A percentile compares a stretch with the other conserved stretches of the same genome.
phyloP scores from a whole-genome alignment of 2,113 vertebrate genomes.

The Labrus mixtus region DNA sequence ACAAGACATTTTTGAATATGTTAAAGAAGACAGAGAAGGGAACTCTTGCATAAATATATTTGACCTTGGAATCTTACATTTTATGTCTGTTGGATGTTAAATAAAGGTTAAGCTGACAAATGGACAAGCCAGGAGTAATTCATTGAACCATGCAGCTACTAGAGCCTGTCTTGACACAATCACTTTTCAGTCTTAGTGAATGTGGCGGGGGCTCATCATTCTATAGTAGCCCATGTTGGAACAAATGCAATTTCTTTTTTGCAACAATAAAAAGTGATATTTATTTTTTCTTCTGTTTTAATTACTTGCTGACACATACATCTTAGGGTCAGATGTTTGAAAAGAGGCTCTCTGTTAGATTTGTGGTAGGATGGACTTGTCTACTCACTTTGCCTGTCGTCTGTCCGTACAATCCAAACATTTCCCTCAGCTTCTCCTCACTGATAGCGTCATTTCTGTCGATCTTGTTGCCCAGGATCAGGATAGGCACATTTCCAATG shows the following conservation, averaged over 20 bases:
- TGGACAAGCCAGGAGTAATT: too few species aligned
- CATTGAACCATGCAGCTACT: too few species aligned
- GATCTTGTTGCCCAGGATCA: slow-evolving; percentile 99
- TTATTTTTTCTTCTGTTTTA: background rate
- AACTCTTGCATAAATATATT: background rate
- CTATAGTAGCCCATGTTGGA: too few species aligned
- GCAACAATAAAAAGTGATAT: background rate
- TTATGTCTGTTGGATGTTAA: too few species aligned
- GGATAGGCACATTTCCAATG: slow-evolving; percentile 96
- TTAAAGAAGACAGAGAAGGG: too few species aligned
- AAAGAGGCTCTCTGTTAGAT: too few species aligned
- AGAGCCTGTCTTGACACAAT: too few species aligned
- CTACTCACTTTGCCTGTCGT: slow-evolving; percentile 95
- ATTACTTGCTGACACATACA: too few species aligned
- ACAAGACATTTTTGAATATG: too few species aligned
- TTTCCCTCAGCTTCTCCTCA: slow-evolving; percentile 92
- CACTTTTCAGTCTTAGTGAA: background rate
- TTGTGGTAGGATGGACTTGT: background rate
- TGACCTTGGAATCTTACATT: too few species aligned
- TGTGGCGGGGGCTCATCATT: too few species aligned
- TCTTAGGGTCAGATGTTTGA: background rate
- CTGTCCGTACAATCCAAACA: slow-evolving; percentile 94
- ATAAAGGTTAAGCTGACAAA: too few species aligned
- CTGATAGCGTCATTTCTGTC: slow-evolving; percentile 97
- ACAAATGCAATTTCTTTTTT: background rate